Evolutionary conservation across 2,797 vertebrate genomes (phyloP).

Genomic region (Pangasius larnaudii): DNA sequence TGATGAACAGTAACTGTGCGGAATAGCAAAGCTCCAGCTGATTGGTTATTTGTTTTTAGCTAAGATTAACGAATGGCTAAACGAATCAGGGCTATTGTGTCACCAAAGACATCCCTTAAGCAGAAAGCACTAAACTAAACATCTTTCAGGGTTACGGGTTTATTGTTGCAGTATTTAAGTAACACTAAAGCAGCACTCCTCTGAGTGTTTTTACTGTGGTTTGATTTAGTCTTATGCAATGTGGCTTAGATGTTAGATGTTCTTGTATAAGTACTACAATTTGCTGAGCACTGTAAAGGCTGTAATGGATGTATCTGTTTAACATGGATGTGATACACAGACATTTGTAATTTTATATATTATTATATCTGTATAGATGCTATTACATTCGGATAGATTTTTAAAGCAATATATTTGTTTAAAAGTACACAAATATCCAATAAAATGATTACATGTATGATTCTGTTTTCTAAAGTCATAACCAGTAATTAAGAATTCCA

Average conservation of each 20-base stretch:
- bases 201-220: not conserved
- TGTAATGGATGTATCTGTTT: not conserved
- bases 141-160: not conserved
- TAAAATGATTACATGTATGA: not conserved
- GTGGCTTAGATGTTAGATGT: no score
- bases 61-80: not conserved
- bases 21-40: conserved; percentile 63
- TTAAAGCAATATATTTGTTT: conserved; percentile 22
- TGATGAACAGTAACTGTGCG: conserved; percentile 70
- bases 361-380: not conserved
- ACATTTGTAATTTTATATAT: not conserved
- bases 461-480: not conserved
- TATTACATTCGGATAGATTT: not conserved
- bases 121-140: not conserved
- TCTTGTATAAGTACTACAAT: not conserved
- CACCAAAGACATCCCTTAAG: conserved; percentile 40
- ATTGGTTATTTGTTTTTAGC: not conserved
- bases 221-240: not conserved
- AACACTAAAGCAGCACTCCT: not conserved
- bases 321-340: not conserved
- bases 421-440: not conserved
- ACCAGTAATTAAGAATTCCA: not conserved
- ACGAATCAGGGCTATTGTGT: conserved; percentile 10
- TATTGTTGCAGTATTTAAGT: not conserved
- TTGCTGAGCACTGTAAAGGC: not conserved